Percentiles rank a stretch among this genome's conserved stretches.
phyloP scores from a whole-genome alignment of 2,113 vertebrate genomes.

The Vulpes ferrilata region DNA sequence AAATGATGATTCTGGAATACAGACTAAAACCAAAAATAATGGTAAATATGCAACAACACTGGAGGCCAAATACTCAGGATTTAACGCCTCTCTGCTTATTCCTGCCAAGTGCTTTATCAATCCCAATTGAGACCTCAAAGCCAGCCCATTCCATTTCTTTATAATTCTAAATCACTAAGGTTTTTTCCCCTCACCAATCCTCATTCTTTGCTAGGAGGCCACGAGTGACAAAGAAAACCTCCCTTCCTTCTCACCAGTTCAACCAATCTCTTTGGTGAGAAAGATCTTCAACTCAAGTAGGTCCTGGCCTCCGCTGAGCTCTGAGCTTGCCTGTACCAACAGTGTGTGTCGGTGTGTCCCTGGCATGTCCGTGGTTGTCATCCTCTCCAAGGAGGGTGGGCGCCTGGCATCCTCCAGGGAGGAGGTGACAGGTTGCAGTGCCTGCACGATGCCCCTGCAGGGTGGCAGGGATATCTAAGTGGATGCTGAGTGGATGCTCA shows the following conservation, averaged over 20 bases:
- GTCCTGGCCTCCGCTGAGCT: not conserved
- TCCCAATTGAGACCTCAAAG: not conserved
- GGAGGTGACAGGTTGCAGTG: not conserved
- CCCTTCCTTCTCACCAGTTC: not conserved
- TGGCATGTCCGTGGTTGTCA: rapidly evolving
- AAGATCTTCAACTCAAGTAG: not conserved
- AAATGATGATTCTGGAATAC: not conserved
- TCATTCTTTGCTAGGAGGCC: not conserved
- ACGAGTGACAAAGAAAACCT: not conserved
- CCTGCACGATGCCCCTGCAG: not conserved
- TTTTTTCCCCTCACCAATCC: too few relatives aligned
- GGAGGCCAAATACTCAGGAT: not conserved
- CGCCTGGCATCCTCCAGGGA: not conserved
- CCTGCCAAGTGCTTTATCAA: not conserved
- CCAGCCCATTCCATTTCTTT: not conserved
- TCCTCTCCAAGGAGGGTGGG: not conserved
- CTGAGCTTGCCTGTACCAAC: not conserved
- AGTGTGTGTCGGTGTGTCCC: not conserved
- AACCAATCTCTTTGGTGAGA: not conserved
- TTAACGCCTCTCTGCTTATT: not conserved
- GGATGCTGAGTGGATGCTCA: rapidly evolving
- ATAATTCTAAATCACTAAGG: not conserved
- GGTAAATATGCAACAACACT: not conserved
- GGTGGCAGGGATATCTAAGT: not conserved
- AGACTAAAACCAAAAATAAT: not conserved